Evolutionary conservation across 1,140 invertebrate species (phyloP).

Genomic region (Drosophila bipectinata): DNA sequence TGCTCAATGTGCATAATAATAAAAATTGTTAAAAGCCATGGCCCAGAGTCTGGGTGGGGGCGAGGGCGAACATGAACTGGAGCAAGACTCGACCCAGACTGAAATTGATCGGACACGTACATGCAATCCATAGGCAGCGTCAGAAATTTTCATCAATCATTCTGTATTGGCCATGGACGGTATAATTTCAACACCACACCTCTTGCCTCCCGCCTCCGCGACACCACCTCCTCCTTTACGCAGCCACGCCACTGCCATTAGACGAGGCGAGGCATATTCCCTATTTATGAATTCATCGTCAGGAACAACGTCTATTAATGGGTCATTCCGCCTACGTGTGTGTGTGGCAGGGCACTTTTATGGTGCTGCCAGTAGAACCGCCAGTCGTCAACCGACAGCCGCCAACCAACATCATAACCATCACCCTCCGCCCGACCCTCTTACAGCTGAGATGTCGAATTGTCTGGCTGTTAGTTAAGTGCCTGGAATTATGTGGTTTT

Average conservation of each 20-base stretch:
- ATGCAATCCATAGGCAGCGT: slow-evolving; percentile 20
- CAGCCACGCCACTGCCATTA: slow-evolving; percentile 6
- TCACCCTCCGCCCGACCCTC: background rate
- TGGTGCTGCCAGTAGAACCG: slow-evolving; percentile 11
- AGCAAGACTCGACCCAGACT: slow-evolving; percentile 3
- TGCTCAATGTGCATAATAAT: slow-evolving; percentile 73
- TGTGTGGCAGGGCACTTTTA: slow-evolving; percentile 13
- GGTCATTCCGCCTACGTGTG: slow-evolving; percentile 14
- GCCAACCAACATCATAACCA: slow-evolving; percentile 5
- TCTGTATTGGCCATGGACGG: slow-evolving; percentile 63
- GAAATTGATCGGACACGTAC: slow-evolving; percentile 46
- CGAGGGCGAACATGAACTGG: slow-evolving; percentile 4
- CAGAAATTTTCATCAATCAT: slow-evolving; percentile 73
- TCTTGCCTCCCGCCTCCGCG: background rate
- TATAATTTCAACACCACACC: slow-evolving; percentile 47
- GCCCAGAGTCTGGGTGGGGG: background rate
- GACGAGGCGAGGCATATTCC: slow-evolving; percentile 23
- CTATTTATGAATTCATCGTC: slow-evolving; percentile 46
- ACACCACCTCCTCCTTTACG: background rate
- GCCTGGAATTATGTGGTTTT: slow-evolving; percentile 32
- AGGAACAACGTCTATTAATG: slow-evolving; percentile 41
- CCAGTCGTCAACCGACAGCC: background rate
- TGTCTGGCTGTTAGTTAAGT: slow-evolving; percentile 36
- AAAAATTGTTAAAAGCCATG: slow-evolving; percentile 66
- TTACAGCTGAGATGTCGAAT: slow-evolving; percentile 27